Evolutionary conservation across 2,888 invertebrate genomes (phyloP), one percentile per base, ranked within the genome.

Genomic region (Trichogramma dendrolimi): DNA sequence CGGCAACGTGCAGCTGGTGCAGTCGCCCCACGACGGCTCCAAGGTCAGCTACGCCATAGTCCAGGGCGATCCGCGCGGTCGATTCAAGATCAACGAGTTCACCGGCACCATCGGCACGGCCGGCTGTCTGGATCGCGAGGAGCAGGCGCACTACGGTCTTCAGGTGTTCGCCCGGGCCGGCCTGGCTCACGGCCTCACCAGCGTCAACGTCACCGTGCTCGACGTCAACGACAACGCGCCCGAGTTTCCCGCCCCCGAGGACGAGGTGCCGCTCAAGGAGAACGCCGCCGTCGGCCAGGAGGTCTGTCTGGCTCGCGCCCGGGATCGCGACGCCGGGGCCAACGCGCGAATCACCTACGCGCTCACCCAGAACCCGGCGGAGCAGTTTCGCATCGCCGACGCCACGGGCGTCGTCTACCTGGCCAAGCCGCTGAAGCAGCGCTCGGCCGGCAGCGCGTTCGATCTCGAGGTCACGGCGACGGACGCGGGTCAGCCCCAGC

Each of bases 171-270:
- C 94, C 0, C 86, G 88, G 70, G 86, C 86, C 58, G 89, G 89
- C 2, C 82, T 89, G 41, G 85, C 89, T 1, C 92, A 88, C 76
- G 92, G 91, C 5, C 86, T 88, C 72, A 90, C 90, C 5, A 84
- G 82, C 43, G 94, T 94, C 0, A 91, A 90, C 73, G 86, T 97
- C 68, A 87, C 87, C 2, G 84, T 97, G 5, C 79, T 87, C 48
- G 96, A 97, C 80, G 83, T 93, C 4, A 97, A 97, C 79, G 96
- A 97, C 79, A 95, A 96, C 77, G 86, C 89, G 60, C 97, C 97
- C 4, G 82, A 85, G 66, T 94, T 94, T 78, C 84, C 87, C 38
- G 86, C 87, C 72, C 90, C 89, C 67, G 88, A 87, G 72, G 91
- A 92, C 74, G 89, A 91, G 77, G 87, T 93, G 52, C 83, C 84